Evolutionary conservation across 2,888 invertebrate genomes (phyloP), one percentile per base, ranked within the genome.

Genomic region (Eurytoma californica): DNA sequence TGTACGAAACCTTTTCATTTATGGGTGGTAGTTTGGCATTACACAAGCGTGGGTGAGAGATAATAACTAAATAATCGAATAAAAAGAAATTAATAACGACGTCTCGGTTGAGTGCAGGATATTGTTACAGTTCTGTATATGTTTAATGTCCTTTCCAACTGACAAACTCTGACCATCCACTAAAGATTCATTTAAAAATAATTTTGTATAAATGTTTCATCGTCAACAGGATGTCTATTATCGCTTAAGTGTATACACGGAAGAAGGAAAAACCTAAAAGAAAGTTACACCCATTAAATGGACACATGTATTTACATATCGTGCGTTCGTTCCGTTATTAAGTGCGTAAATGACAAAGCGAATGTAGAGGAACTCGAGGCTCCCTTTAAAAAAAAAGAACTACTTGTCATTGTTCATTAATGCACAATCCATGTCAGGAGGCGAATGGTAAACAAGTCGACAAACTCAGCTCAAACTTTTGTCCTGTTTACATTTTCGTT

Each of bases 201-300:
- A 77, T 68, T 80, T 76, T 76, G 72, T 72, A 80, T 82, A 77
- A 80, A 72, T 83, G 80, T 82, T 83, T 82, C 77, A 79, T 30
- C 39, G 24, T 67, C 49, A 68, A 68, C 18, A 76, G 47, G 28
- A 70, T 66, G 53, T 78, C 39, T 65, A 79, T 65, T 68, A 74
- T 65, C 14, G 51, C 30, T 73, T 82, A 80, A 80, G 76, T 67
- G 77, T 77, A 81, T 79, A 82, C 73, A 75, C 80, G 81, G 79
- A 77, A 28, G 75, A 80, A 80, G 60, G 76, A 82, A 58, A 53
- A 66, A 63, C 66, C 58, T 72, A 69, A 77, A 82, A 39, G 57
- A 65, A 69, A 70, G 58, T 66, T 30, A n/a, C 16, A 49, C 13
- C 5, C n/a, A 49, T 47, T 79, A 69, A 67, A 82, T 69, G 63